Conservation (phyloP, 2,797 vertebrate genomes). For the Rhincodon typus region DNA sequence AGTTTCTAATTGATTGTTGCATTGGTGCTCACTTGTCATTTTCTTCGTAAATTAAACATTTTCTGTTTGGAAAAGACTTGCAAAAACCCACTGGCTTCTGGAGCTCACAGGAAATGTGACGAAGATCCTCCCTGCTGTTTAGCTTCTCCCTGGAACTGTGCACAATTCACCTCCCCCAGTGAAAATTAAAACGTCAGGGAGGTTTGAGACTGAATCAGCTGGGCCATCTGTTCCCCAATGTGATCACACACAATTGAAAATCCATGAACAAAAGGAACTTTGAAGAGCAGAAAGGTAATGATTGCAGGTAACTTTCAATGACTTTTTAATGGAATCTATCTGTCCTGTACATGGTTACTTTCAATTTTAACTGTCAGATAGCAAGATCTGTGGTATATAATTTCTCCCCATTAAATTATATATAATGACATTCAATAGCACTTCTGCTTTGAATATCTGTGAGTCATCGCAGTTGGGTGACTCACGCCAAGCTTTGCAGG, state of each 20-base stretch:
- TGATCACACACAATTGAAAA: background rate
- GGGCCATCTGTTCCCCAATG: background rate
- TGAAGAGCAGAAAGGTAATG: background rate
- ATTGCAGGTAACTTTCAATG: background rate
- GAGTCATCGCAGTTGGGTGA: constrained; percentile 15
- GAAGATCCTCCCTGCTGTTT: background rate
- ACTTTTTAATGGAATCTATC: background rate
- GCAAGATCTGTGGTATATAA: background rate
- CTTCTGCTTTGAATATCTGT: background rate
- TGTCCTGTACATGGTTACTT: background rate
- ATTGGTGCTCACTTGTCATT: background rate
- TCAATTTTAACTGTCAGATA: background rate
- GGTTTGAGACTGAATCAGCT: background rate
- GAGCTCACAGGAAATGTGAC: background rate
- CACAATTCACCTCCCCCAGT: background rate
- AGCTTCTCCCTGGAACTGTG: background rate
- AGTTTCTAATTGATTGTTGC: background rate
- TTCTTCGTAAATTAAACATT: background rate
- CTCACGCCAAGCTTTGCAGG: background rate
- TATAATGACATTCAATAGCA: constrained; percentile 27
- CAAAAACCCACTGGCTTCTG: background rate
- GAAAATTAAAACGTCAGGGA: background rate
- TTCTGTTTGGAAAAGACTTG: background rate
- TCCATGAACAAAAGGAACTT: background rate
- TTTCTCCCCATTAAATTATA: constrained; percentile 31